phyloP scores from a whole-genome alignment of 1,140 invertebrate species.

The Anoplolepis gracilipes region DNA sequence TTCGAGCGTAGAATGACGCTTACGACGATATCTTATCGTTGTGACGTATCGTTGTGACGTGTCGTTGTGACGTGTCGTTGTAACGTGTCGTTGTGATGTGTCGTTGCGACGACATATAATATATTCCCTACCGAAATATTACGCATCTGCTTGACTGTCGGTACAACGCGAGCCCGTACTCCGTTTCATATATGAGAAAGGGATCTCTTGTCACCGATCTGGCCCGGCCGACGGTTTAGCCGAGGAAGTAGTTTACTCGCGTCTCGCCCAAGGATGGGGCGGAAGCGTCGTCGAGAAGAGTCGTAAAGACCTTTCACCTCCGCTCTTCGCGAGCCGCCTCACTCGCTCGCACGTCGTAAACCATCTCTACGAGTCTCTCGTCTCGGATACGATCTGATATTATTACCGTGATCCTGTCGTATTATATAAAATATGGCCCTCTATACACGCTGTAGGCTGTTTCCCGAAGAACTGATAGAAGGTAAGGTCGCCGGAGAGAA shows the following conservation, averaged over 20 bases:
- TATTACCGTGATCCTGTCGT: conserved; percentile 69
- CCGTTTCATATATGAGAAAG: conserved; percentile 60
- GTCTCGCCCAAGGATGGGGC: conserved; percentile 9
- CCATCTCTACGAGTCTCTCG: conserved; percentile 61
- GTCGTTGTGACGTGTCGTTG: not conserved
- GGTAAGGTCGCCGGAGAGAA: not conserved
- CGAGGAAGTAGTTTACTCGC: conserved; percentile 9
- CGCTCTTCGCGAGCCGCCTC: conserved; percentile 57
- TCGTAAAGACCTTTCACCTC: conserved; percentile 77
- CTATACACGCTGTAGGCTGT: conserved; percentile 41
- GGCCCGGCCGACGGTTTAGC: conserved; percentile 24
- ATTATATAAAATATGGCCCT: conserved; percentile 70
- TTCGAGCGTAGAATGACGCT: conserved; percentile 11
- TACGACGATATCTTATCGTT: conserved; percentile 32
- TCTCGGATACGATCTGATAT: conserved; percentile 73
- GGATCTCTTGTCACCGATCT: not conserved
- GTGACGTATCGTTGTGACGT: not conserved
- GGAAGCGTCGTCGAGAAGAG: conserved; percentile 62
- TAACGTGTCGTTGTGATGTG: not conserved
- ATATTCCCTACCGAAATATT: conserved; percentile 46
- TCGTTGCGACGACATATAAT: conserved; percentile 10
- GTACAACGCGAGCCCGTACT: not conserved
- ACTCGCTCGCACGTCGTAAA: conserved; percentile 79
- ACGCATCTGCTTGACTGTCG: conserved; percentile 46
- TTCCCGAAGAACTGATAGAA: conserved; percentile 1